These are phyloP conservation scores for Ophion slaviceki DNA, from an alignment of 2,888 invertebrate genomes.

Conservation along the genomic window DNA sequence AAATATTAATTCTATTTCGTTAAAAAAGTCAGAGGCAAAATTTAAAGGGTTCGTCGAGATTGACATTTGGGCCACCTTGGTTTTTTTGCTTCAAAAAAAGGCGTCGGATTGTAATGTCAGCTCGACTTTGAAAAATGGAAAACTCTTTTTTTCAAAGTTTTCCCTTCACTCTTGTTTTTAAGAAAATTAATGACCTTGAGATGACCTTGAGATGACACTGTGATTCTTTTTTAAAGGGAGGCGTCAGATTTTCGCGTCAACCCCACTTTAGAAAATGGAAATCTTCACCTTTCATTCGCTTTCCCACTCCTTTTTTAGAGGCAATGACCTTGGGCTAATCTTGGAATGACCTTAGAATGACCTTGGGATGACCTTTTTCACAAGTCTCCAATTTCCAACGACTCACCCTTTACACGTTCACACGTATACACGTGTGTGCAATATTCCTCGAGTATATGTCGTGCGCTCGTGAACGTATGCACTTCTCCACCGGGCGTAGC, in stretches of 20 bases:
- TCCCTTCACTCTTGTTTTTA: background rate
- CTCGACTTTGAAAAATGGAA: background rate
- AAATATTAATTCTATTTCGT: background rate
- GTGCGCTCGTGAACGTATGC: background rate
- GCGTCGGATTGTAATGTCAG: too few species aligned
- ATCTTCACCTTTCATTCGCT: too few species aligned
- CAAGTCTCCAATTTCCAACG: background rate
- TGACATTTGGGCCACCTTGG: too few species aligned
- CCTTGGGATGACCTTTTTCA: background rate
- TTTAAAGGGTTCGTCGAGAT: background rate
- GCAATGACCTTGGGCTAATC: background rate
- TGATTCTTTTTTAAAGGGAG: too few species aligned
- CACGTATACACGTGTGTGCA: background rate
- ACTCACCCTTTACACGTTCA: background rate
- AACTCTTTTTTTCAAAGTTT: background rate
- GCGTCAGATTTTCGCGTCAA: too few species aligned
- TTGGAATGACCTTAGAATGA: background rate
- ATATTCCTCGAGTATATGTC: background rate
- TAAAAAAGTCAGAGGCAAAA: background rate
- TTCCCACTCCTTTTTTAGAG: too few species aligned
- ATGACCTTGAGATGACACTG: too few species aligned
- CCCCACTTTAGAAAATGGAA: too few species aligned
- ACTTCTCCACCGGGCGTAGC: constrained; percentile 10
- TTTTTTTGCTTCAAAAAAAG: too few species aligned
- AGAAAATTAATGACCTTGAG: background rate